Evolutionary conservation across 2,113 vertebrate genomes (phyloP).

Genomic region (Dinomys branickii): DNA sequence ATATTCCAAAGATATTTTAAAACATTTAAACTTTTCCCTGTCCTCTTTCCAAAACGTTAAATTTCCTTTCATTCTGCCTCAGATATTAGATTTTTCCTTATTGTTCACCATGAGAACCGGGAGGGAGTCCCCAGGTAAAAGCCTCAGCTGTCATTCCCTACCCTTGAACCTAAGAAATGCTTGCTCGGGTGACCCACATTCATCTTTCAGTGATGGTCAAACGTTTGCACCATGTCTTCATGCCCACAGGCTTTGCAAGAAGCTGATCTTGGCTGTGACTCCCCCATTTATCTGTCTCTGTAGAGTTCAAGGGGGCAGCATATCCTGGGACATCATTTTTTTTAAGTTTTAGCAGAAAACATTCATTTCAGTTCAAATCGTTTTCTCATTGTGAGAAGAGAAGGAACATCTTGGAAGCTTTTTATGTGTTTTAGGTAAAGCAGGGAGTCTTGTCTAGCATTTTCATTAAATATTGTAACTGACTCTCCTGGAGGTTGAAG

Average conservation of each 20-base stretch:
- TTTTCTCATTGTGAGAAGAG: neutral
- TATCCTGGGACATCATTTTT: neutral
- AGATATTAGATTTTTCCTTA: neutral
- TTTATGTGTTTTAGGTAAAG: neutral
- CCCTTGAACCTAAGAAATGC: neutral
- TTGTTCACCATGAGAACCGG: neutral
- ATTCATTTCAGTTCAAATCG: neutral
- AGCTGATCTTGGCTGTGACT: neutral
- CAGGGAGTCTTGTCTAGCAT: neutral
- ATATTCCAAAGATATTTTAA: neutral
- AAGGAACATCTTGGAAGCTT: neutral
- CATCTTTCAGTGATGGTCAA: neutral
- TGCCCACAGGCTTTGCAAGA: neutral
- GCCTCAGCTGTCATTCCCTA: fast-evolving
- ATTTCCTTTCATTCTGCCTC: neutral
- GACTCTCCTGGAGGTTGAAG: neutral
- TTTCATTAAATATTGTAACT: neutral
- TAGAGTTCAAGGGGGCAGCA: neutral
- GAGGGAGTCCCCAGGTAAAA: neutral
- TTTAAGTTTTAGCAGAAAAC: neutral
- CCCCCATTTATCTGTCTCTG: neutral
- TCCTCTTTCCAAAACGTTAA: neutral
- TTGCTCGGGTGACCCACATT: neutral
- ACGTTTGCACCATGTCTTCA: neutral
- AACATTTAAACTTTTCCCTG: neutral